A percentile compares a stretch with the other conserved stretches of the same genome.
These are phyloP conservation scores for Nasonia longicornis DNA, from an alignment of 1,140 invertebrate genomes.

Conservation along the genomic window DNA sequence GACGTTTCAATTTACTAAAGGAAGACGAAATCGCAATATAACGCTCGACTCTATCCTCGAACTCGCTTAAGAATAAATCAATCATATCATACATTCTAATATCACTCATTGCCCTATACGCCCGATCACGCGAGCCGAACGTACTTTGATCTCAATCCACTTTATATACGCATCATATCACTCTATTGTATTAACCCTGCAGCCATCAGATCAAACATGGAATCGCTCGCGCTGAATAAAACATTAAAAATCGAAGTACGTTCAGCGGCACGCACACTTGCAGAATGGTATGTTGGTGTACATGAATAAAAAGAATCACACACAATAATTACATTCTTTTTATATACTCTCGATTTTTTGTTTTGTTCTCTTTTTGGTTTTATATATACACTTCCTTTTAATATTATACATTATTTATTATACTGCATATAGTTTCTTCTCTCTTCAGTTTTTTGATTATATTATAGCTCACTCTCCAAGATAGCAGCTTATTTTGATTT, in stretches of 20 bases:
- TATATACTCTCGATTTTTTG: slow-evolving; percentile 59
- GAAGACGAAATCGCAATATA: neutral
- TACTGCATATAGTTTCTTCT: neutral
- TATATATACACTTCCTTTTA: slow-evolving; percentile 47
- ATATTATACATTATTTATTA: slow-evolving; percentile 23
- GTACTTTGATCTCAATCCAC: slow-evolving; percentile 58
- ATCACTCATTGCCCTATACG: slow-evolving; percentile 52
- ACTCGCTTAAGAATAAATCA: slow-evolving; percentile 30
- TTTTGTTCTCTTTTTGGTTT: slow-evolving; percentile 49
- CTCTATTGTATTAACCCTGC: too few species aligned
- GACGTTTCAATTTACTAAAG: neutral
- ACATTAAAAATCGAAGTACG: slow-evolving; percentile 59
- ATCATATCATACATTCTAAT: slow-evolving; percentile 51
- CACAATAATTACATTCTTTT: slow-evolving; percentile 65
- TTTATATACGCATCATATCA: neutral
- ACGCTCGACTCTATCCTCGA: slow-evolving; percentile 21
- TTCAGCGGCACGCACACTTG: slow-evolving; percentile 64
- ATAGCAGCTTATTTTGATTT: slow-evolving; percentile 41
- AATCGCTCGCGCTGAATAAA: neutral
- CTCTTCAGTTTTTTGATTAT: neutral
- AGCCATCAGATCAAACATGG: too few species aligned
- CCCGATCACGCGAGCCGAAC: slow-evolving; percentile 55
- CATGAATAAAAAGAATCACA: slow-evolving; percentile 61
- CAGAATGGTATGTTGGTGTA: slow-evolving; percentile 72
- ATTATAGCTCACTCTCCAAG: slow-evolving; percentile 42